A percentile compares a stretch with the other conserved stretches of the same genome.
These are phyloP conservation scores for Saxidomus purpurata DNA, from an alignment of 1,140 invertebrate genomes.

Conservation along the genomic window DNA sequence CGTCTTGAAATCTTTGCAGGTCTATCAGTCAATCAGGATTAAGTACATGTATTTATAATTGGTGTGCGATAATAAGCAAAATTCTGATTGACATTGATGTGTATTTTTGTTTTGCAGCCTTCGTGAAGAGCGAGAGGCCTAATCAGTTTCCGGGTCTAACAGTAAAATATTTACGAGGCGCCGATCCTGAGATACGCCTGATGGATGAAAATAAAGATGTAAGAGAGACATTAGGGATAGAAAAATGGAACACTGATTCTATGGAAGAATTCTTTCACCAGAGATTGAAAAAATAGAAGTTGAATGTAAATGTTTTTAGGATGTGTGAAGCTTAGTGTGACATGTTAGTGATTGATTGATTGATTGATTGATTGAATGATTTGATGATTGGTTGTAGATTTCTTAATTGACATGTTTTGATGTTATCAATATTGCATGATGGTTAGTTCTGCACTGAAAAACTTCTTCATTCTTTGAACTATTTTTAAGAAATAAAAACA, in stretches of 20 bases:
- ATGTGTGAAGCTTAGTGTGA: background rate
- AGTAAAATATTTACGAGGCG: constrained; percentile 95
- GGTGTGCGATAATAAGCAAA: too few relatives aligned
- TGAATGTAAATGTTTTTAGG: background rate
- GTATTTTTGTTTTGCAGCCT: constrained; percentile 89
- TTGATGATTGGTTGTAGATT: background rate
- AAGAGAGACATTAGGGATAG: constrained; percentile 93
- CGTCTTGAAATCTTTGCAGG: too few relatives aligned
- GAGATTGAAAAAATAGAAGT: constrained; percentile 89
- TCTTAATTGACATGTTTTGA: too few relatives aligned
- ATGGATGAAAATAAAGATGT: constrained; percentile 89
- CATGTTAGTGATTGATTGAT: background rate
- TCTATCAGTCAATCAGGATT: too few relatives aligned
- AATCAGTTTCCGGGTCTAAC: constrained; percentile 95
- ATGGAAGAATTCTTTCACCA: constrained; percentile 97
- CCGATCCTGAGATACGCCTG: constrained; percentile 97
- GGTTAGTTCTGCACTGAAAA: too few relatives aligned
- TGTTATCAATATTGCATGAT: too few relatives aligned
- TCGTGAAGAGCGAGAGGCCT: constrained; percentile 96
- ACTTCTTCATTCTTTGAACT: too few relatives aligned
- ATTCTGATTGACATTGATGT: too few relatives aligned
- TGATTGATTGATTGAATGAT: background rate
- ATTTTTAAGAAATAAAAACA: too few relatives aligned
- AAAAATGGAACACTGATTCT: constrained; percentile 98
- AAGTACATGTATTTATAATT: too few relatives aligned